Base-by-base conservation (phyloP, 2,113 vertebrate species). In the Chionis minor region DNA sequence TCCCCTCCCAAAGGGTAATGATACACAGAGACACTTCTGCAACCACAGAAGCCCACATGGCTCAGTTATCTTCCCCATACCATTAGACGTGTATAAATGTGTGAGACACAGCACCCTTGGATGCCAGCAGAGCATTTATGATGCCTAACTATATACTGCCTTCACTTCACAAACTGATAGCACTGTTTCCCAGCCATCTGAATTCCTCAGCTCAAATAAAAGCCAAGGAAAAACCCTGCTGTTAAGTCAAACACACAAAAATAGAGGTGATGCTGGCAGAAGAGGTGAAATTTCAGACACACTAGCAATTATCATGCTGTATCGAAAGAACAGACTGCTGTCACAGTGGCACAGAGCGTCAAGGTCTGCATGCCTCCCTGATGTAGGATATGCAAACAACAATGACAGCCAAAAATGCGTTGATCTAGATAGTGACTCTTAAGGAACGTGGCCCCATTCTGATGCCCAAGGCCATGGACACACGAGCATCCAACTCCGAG, bases 181-280 rank as follows among this genome's bases (percentile, higher is more conserved):
- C 52, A 49, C 69, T 4, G 2, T 81, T 62, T 59, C 52, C 66
- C 56, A 94, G 89, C 51, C 84, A 85, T 33, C 56, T 78, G 77
- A 89, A 81, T 89, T 87, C 73, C 73, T 79, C 70, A 72, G 70
- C 81, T 91, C 52, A 67, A 66, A 79, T 30, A 67, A 72, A 65
- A 54, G 16, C 8, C 52, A 45, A 75, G 87, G 73, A 86, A 86
- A 90, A 94, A 35, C 14, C n/a, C 45, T 56, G 56, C 40, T 90
- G 73, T 65, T 85, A 61, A 69, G 73, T 87, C 40, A 85, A 56
- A 56, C 30, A 42, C 35, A 81, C 58, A 35, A 71, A 89, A 87
- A 69, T 21, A 92, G 59, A 91, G 49, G 61, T 59, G 77, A 81
- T 86, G 69, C 26, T 92, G 47, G 69, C 81, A 91, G 72, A 95